Conservation (phyloP, 1,140 invertebrate species). For the Triops cancriformis region DNA sequence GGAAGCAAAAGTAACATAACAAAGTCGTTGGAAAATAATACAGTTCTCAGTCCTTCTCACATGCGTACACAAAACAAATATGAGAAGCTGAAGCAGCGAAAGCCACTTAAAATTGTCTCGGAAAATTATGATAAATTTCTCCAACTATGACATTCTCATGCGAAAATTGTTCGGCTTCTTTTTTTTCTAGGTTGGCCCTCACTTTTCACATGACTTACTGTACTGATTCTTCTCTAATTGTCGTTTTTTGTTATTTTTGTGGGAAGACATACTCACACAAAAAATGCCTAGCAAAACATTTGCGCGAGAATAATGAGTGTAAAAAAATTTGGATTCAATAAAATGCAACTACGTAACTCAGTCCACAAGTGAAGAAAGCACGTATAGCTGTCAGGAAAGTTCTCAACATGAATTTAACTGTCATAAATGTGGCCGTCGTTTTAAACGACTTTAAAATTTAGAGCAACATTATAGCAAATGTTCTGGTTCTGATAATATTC, state of each 20-base stretch:
- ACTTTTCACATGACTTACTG: not conserved
- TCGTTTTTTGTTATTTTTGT: not conserved
- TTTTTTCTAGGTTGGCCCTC: not conserved
- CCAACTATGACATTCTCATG: too few species aligned
- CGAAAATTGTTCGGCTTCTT: not conserved
- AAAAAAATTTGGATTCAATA: not conserved
- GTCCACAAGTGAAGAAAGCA: not conserved
- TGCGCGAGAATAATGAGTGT: not conserved
- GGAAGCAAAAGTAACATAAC: too few species aligned
- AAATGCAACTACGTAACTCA: not conserved
- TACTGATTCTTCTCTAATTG: not conserved
- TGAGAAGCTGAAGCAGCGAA: too few species aligned
- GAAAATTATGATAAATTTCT: too few species aligned
- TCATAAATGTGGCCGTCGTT: not conserved
- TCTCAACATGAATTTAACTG: not conserved
- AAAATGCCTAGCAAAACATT: not conserved
- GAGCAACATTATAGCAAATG: too few species aligned
- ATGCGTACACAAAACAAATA: too few species aligned
- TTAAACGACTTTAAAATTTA: not conserved
- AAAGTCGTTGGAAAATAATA: too few species aligned
- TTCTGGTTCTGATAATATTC: too few species aligned
- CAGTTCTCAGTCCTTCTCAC: too few species aligned
- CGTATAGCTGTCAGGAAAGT: not conserved
- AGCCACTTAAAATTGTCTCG: too few species aligned
- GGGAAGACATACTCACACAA: not conserved